phyloP scores from a whole-genome alignment of 2,888 invertebrate genomes.

The Melanostoma scalare region DNA sequence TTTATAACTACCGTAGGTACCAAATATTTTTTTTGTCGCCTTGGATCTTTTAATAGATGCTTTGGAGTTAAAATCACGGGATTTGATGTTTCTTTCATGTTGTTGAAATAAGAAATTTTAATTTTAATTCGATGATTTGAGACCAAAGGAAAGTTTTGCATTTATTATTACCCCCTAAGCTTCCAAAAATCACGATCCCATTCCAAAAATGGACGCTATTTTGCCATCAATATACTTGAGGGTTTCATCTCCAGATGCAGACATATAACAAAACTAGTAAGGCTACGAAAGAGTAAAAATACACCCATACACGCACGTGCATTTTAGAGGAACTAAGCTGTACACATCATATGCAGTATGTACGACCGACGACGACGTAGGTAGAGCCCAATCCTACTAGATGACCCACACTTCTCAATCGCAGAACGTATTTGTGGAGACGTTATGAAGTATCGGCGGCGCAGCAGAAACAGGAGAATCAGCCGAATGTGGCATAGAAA shows the following conservation, averaged over 20 bases:
- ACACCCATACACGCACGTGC: constrained; percentile 16
- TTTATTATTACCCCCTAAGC: neutral
- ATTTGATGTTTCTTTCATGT: too few species aligned
- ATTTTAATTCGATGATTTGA: too few species aligned
- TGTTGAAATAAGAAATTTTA: too few species aligned
- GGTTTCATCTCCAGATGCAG: constrained; percentile 38
- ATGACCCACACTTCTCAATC: constrained; percentile 42
- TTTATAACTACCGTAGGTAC: too few species aligned
- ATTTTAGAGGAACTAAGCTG: constrained; percentile 9
- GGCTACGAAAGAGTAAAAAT: constrained; percentile 25
- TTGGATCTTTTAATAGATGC: too few species aligned
- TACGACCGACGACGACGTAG: neutral
- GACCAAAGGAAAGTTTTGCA: too few species aligned
- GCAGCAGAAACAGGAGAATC: constrained; percentile 72
- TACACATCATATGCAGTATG: constrained; percentile 30
- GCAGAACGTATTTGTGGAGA: constrained; percentile 53
- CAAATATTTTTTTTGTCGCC: too few species aligned
- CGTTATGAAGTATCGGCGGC: constrained; percentile 70
- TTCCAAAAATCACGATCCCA: constrained; percentile 34
- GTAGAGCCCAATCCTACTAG: constrained; percentile 15
- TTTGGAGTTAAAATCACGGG: too few species aligned
- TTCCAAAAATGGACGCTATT: constrained; percentile 35
- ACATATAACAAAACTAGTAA: constrained; percentile 35
- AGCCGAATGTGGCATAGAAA: constrained; percentile 66
- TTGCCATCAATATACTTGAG: constrained; percentile 56